phyloP scores from a whole-genome alignment of 1,140 invertebrate species.

The Gonatopus flavifemur region DNA sequence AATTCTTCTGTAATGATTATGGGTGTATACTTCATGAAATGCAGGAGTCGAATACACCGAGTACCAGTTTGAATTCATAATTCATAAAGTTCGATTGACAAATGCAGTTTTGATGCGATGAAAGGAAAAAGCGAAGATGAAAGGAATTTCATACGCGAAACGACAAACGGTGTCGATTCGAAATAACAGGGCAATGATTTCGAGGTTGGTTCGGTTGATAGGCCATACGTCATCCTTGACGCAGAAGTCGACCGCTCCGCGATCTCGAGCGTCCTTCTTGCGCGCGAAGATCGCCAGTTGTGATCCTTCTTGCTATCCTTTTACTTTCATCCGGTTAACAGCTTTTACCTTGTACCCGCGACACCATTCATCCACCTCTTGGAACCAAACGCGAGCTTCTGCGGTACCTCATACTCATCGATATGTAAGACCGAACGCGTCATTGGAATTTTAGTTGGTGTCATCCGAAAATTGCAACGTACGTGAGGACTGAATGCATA shows the following conservation, averaged over 20 bases:
- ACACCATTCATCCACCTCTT: constrained; percentile 31
- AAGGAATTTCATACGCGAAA: no score
- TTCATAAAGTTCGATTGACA: no score
- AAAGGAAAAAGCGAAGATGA: no score
- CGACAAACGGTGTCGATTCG: no score
- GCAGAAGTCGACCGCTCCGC: constrained; percentile 38
- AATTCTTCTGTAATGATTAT: no score
- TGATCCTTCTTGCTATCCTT: constrained; percentile 44
- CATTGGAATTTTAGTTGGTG: constrained; percentile 56
- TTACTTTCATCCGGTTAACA: constrained; percentile 28
- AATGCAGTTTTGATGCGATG: no score
- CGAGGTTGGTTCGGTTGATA: constrained; percentile 17
- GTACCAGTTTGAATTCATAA: no score
- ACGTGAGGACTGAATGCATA: constrained; percentile 38
- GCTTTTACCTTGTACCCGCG: constrained; percentile 47
- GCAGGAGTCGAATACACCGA: no score
- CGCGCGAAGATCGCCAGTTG: constrained; percentile 36
- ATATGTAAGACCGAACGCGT: constrained; percentile 52
- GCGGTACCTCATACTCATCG: constrained; percentile 42
- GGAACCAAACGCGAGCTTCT: constrained; percentile 20
- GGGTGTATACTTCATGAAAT: no score
- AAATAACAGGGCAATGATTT: constrained; percentile 28
- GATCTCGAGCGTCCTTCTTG: constrained; percentile 43
- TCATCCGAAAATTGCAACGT: constrained; percentile 18
- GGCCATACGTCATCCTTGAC: constrained; percentile 51